phyloP scores from a whole-genome alignment of 2,797 vertebrate genomes.

The Leptatherina wallacei region DNA sequence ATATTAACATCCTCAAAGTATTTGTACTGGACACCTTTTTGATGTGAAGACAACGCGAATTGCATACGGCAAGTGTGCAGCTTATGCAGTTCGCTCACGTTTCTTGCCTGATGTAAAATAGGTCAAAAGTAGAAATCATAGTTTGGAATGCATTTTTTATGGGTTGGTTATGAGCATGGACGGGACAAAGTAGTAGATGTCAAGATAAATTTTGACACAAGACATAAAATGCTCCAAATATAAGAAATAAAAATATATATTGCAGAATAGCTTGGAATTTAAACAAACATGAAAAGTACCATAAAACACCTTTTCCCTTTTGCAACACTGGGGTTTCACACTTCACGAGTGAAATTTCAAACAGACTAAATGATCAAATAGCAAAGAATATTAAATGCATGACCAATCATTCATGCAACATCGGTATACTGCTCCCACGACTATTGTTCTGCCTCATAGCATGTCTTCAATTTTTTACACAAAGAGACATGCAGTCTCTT shows the following conservation, averaged over 20 bases:
- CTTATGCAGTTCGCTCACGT: slow-evolving; percentile 29
- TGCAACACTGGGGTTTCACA: slow-evolving; percentile 4
- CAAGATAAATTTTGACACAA: slow-evolving; percentile 20
- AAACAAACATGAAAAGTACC: slow-evolving; percentile 21
- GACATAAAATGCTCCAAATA: slow-evolving; percentile 8
- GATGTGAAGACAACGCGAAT: slow-evolving; percentile 46
- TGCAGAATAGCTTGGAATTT: not conserved
- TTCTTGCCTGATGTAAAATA: slow-evolving; percentile 42
- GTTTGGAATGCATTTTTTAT: slow-evolving; percentile 58
- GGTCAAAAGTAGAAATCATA: slow-evolving; percentile 52
- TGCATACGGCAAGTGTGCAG: slow-evolving; percentile 16
- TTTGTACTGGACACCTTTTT: slow-evolving; percentile 53
- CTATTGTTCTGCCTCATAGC: slow-evolving; percentile 9
- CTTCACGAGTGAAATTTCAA: slow-evolving; percentile 50
- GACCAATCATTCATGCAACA: slow-evolving; percentile 28
- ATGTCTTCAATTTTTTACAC: not conserved
- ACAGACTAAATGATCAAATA: slow-evolving; percentile 56
- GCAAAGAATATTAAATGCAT: slow-evolving; percentile 28
- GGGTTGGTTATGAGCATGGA: slow-evolving; percentile 33
- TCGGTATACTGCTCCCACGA: slow-evolving; percentile 20
- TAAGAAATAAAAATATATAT: slow-evolving; percentile 3
- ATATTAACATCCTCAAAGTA: slow-evolving; percentile 52
- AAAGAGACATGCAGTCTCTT: slow-evolving; percentile 16
- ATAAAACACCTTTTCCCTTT: slow-evolving; percentile 8
- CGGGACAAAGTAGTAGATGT: slow-evolving; percentile 9